A percentile compares a stretch with the other conserved stretches of the same genome.
Evolutionary conservation across 2,797 vertebrate genomes (phyloP).

Genomic region (Phoebastria nigripes): DNA sequence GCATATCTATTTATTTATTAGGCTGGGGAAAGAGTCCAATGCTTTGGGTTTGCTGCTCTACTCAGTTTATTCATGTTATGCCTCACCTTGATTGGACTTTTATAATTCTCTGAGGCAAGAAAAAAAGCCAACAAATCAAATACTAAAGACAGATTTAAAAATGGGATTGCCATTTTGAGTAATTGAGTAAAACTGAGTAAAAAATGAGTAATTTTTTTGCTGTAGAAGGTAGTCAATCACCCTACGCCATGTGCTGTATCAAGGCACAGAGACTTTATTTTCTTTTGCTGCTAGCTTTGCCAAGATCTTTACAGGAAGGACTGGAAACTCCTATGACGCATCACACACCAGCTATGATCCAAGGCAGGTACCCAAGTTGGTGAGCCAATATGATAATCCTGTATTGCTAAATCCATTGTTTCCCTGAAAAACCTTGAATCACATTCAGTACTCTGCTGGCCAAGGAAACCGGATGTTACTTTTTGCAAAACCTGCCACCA

Average conservation of each 20-base stretch:
- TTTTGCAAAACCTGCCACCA: neutral
- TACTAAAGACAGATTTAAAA: neutral
- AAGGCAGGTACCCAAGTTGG: neutral
- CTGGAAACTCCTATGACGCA: neutral
- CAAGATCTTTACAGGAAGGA: neutral
- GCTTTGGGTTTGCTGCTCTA: neutral
- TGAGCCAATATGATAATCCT: constrained; percentile 5
- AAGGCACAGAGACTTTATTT: neutral
- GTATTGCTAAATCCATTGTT: constrained; percentile 12
- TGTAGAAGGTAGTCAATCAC: neutral
- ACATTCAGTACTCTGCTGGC: neutral
- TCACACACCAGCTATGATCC: neutral
- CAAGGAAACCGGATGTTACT: neutral
- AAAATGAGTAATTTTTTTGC: neutral
- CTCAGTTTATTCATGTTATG: neutral
- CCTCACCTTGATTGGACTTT: neutral
- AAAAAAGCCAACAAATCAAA: neutral
- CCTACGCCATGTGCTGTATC: neutral
- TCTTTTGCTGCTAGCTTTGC: neutral
- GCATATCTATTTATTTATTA: neutral
- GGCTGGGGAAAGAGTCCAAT: neutral
- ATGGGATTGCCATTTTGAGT: neutral
- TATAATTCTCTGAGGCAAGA: neutral
- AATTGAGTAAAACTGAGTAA: neutral
- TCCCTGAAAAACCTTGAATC: constrained; percentile 18